phyloP scores from a whole-genome alignment of 1,140 invertebrate species.

The Ceratosolen solmsi region DNA sequence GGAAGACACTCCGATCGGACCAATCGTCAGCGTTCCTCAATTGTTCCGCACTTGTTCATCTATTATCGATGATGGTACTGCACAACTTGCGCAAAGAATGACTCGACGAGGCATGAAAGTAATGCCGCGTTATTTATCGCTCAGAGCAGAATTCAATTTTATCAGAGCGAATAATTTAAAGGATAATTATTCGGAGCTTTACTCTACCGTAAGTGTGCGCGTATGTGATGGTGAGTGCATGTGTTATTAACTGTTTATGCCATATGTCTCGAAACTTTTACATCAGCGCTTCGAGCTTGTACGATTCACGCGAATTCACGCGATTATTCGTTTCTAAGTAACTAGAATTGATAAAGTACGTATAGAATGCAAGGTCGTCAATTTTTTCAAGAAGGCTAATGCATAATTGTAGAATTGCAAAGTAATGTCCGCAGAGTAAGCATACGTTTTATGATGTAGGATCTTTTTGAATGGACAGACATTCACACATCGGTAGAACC shows the following conservation, averaged over 20 bases:
- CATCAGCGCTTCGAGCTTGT: conserved; percentile 31
- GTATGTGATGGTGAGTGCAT: not conserved
- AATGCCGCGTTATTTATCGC: not conserved
- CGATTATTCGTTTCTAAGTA: conserved; percentile 41
- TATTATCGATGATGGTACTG: conserved; percentile 25
- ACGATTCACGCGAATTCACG: conserved; percentile 42
- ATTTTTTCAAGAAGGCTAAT: too few relatives aligned
- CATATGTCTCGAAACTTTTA: conserved; percentile 40
- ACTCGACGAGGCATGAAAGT: not conserved
- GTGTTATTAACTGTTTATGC: conserved; percentile 24
- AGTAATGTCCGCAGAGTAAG: conserved; percentile 15
- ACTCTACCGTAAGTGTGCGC: conserved; percentile 19
- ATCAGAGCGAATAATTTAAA: not conserved
- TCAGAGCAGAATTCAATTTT: not conserved
- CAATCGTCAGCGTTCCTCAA: conserved; percentile 48
- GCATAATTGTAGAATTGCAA: too few relatives aligned
- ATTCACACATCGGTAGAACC: not conserved
- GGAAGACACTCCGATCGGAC: conserved; percentile 46
- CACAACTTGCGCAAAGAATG: conserved; percentile 6
- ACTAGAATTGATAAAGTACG: conserved; percentile 27
- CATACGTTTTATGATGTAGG: not conserved
- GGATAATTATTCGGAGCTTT: not conserved
- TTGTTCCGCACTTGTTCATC: conserved; percentile 28
- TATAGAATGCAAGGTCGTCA: conserved; percentile 34
- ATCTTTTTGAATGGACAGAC: conserved; percentile 11